Evolutionary conservation across 2,888 invertebrate species (phyloP).

Genomic region (Microctonus hyperodae): DNA sequence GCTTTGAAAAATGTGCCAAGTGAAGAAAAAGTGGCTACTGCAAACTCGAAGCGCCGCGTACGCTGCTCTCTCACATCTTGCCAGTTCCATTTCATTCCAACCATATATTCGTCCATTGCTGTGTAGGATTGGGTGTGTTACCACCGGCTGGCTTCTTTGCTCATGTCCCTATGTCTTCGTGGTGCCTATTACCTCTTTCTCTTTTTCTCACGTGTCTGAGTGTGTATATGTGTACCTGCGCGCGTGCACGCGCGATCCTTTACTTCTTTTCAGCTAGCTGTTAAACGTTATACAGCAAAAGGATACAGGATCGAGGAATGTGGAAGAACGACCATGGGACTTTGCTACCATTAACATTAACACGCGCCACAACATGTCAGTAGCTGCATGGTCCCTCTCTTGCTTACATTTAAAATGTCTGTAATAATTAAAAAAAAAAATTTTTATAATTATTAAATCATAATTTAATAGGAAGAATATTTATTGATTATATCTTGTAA

Average conservation of each 20-base stretch:
- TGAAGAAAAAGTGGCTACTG: conserved; percentile 55
- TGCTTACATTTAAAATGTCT: background rate
- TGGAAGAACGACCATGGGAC: conserved; percentile 53
- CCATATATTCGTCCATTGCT: conserved; percentile 9
- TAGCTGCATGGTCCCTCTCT: conserved; percentile 13
- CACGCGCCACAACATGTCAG: conserved; percentile 41
- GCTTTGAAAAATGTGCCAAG: conserved; percentile 60
- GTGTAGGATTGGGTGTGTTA: background rate
- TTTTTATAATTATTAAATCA: too few relatives aligned
- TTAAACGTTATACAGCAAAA: conserved; percentile 56
- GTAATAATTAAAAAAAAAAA: too few relatives aligned
- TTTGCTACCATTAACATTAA: conserved; percentile 56
- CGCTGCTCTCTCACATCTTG: conserved; percentile 35
- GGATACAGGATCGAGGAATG: conserved; percentile 57
- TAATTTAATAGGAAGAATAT: too few relatives aligned
- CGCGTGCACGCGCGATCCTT: conserved; percentile 44
- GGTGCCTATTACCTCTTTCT: conserved; percentile 43
- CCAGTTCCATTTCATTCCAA: conserved; percentile 3
- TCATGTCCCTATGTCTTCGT: conserved; percentile 30
- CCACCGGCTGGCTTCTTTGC: conserved; percentile 22
- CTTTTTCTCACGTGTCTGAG: background rate
- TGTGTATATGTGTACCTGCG: background rate
- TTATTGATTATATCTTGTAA: too few relatives aligned
- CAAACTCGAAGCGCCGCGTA: conserved; percentile 52
- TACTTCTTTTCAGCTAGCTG: conserved; percentile 52